Conservation (phyloP, 2,797 vertebrate genomes). For the Acipenser oxyrinchus region DNA sequence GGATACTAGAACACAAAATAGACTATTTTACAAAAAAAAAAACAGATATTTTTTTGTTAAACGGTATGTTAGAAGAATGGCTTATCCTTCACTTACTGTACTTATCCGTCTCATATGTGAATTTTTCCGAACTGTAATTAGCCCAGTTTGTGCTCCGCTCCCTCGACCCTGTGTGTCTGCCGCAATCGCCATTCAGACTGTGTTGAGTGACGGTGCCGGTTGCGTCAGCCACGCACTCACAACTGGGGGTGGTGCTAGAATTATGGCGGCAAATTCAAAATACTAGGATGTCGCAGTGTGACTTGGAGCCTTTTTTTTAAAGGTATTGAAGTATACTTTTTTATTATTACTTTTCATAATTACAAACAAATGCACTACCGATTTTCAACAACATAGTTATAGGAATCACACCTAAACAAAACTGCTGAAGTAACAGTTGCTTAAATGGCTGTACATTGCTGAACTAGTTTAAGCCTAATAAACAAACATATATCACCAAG, state of each 20-base stretch:
- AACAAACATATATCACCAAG: too few species aligned
- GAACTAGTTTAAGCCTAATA: too few species aligned
- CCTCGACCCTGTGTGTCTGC: slow-evolving; percentile 33
- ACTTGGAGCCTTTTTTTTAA: too few species aligned
- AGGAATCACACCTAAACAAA: too few species aligned
- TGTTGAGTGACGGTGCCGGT: slow-evolving; percentile 13
- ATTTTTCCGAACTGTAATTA: slow-evolving; percentile 25
- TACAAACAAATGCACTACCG: too few species aligned
- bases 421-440: too few species aligned
- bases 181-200: slow-evolving; percentile 57
- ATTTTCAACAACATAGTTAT: too few species aligned
- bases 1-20: neutral
- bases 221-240: slow-evolving; percentile 42
- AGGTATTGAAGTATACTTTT: too few species aligned
- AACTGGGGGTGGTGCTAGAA: slow-evolving; percentile 20
- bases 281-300: neutral
- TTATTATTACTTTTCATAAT: too few species aligned
- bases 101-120: slow-evolving; percentile 48
- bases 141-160: slow-evolving; percentile 37
- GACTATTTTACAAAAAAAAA: neutral
- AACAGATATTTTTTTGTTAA: too few species aligned
- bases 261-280: slow-evolving; percentile 32
- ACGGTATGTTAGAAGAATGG: neutral
- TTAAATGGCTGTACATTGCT: too few species aligned
- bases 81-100: slow-evolving; percentile 46